Conservation (phyloP, 2,113 vertebrate species). For the Nycticebus coucang region DNA sequence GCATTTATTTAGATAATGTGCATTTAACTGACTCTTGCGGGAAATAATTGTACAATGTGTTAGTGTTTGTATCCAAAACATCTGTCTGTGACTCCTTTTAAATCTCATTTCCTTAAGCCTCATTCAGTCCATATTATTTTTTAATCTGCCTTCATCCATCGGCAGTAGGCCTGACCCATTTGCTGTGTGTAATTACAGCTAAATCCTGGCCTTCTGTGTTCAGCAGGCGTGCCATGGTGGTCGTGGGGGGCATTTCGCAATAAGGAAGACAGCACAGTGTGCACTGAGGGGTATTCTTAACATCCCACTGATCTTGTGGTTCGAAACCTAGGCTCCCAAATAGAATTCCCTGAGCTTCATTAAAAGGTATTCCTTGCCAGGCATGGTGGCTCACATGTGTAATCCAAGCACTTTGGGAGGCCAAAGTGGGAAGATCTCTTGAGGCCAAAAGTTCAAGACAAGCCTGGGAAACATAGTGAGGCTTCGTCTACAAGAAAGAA, state of each 20-base stretch:
- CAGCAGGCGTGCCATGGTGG: fast-evolving
- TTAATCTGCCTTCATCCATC: fast-evolving
- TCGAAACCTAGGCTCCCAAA: neutral
- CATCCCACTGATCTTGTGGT: fast-evolving
- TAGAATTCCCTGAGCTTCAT: neutral
- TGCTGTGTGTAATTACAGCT: neutral
- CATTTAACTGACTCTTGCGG: neutral
- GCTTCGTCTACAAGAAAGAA: too few relatives aligned
- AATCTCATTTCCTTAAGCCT: neutral
- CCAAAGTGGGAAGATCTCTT: too few relatives aligned
- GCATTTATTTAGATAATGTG: neutral
- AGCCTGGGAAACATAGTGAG: too few relatives aligned
- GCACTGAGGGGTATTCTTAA: fast-evolving
- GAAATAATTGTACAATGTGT: neutral
- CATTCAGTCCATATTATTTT: neutral
- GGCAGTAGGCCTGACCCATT: fast-evolving
- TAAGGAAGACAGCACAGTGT: neutral
- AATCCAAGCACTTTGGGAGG: too few relatives aligned
- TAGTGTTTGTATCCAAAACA: neutral
- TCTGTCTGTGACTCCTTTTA: neutral
- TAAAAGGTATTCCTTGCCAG: neutral
- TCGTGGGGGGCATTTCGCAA: neutral
- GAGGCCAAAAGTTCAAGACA: too few relatives aligned
- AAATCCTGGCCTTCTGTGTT: fast-evolving
- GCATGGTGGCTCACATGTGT: too few relatives aligned